Evolutionary conservation across 2,113 vertebrate species (phyloP), one percentile per base, ranked within the genome.

Genomic region (Cynopterus brachyotis): DNA sequence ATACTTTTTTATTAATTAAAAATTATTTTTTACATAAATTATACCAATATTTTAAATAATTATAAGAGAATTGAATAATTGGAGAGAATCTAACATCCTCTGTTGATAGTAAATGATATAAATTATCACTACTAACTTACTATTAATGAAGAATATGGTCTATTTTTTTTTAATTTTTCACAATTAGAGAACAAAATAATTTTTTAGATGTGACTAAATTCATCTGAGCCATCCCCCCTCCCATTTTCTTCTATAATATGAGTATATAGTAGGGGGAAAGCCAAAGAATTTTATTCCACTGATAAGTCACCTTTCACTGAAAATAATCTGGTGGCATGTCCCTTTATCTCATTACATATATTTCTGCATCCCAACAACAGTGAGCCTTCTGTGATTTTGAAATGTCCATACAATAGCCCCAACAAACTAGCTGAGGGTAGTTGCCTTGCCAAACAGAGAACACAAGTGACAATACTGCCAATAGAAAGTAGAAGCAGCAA

Each of bases 11-110:
- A 42, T 94, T 60, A 53, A 42, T 81, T 73, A 70, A 53, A 93
- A 88, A 35, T 62, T 60, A 35, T 78, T 64, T 82, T 13, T 82
- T 66, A 66, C 83, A 85, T 85, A 81, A 79, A 10, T 81, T 9
- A 30, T 85, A 35, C 20, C 24, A 72, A 40, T 72, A 66, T 45
- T 92, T 93, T 32, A 96, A 91, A 93, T 89, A 85, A 78, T 66
- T 60, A 10, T 57, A 42, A 72, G 9, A n/a, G 2, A 55, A 40
- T 17, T 59, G 17, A 78, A 50, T 22, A 62, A 42, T 3, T 78
- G 15, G 28, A 76, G 57, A 70, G 30, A 84, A 45, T 47, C 13
- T 72, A 83, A 64, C 24, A 78, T 86, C n/a, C 9, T 86, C 19
- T 53, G 3, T 88, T 47, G 22, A 70, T 75, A 30, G 19, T 80